Evolutionary conservation across 2,888 invertebrate species (phyloP).

Genomic region (Ornithoptera alexandrae): DNA sequence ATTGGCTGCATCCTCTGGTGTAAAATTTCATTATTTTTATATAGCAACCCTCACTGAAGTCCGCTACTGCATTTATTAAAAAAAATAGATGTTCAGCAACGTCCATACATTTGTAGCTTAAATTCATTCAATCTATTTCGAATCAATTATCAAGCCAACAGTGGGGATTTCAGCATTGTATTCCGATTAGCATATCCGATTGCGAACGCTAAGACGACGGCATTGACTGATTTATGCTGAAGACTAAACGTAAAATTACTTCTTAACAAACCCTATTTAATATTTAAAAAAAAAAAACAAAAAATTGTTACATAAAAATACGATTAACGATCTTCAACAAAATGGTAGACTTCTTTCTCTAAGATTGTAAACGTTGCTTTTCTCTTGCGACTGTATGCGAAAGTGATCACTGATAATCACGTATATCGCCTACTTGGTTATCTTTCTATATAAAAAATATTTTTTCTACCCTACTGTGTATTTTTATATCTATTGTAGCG

Average conservation of each 20-base stretch:
- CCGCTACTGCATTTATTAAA: too few species aligned
- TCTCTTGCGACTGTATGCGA: too few species aligned
- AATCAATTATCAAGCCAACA: conserved; percentile 17
- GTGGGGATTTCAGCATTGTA: conserved; percentile 9
- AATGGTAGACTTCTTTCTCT: too few species aligned
- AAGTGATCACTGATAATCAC: neutral
- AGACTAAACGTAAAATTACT: neutral
- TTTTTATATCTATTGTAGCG: too few species aligned
- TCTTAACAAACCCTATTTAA: neutral
- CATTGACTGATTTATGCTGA: neutral
- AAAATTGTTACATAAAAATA: neutral
- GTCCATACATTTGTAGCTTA: conserved; percentile 7
- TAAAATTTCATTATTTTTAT: too few species aligned
- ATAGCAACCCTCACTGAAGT: too few species aligned
- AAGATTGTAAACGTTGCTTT: too few species aligned
- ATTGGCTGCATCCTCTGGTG: too few species aligned
- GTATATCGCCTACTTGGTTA: neutral
- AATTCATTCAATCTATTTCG: conserved; percentile 12
- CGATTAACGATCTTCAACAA: neutral
- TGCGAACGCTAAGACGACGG: neutral
- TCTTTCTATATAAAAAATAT: neutral
- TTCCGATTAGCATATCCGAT: conserved; percentile 11
- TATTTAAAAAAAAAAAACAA: neutral
- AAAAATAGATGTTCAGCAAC: neutral
- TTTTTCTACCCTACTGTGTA: neutral